phyloP scores from a whole-genome alignment of 64 coral and sea anemone genomes.

The Platygyra sinensis region DNA sequence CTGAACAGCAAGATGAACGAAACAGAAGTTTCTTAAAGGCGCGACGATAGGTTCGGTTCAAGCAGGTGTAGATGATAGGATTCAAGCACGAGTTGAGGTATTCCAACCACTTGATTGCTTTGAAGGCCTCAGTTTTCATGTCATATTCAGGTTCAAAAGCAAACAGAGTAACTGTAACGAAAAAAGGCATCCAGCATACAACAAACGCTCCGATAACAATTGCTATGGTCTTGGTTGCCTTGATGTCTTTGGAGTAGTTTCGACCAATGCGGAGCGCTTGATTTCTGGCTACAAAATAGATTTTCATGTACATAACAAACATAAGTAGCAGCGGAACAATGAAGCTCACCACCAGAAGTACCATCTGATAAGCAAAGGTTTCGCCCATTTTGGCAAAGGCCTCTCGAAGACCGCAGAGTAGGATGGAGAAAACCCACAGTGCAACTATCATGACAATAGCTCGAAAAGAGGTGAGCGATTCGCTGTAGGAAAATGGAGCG shows the following conservation, averaged over 20 bases:
- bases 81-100: slow-evolving; percentile 93
- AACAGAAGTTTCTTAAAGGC: slow-evolving; percentile 61
- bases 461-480: slow-evolving; percentile 46
- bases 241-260: slow-evolving; percentile 83
- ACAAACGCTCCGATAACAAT: slow-evolving; percentile 86
- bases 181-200: slow-evolving; percentile 88
- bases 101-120: slow-evolving; percentile 83
- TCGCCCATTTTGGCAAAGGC: neutral
- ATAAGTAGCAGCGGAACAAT: slow-evolving; percentile 74
- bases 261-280: slow-evolving; percentile 79
- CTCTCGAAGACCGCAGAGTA: slow-evolving; percentile 20
- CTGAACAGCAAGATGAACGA: slow-evolving; percentile 33
- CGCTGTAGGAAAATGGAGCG: slow-evolving; percentile 71
- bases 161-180: slow-evolving; percentile 54
- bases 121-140: neutral
- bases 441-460: slow-evolving; percentile 67
- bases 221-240: slow-evolving; percentile 91
- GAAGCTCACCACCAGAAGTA: slow-evolving; percentile 57
- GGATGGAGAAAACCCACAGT: slow-evolving; percentile 80
- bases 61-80: slow-evolving; percentile 85
- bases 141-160: slow-evolving; percentile 26
- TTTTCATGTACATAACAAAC: slow-evolving; percentile 83
- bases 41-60: slow-evolving; percentile 76
- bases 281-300: slow-evolving; percentile 74
- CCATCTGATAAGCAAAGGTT: slow-evolving; percentile 51